Evolutionary conservation across 2,888 invertebrate genomes (phyloP), one percentile per base, ranked within the genome.

Genomic region (Gymnosoma rotundatum): DNA sequence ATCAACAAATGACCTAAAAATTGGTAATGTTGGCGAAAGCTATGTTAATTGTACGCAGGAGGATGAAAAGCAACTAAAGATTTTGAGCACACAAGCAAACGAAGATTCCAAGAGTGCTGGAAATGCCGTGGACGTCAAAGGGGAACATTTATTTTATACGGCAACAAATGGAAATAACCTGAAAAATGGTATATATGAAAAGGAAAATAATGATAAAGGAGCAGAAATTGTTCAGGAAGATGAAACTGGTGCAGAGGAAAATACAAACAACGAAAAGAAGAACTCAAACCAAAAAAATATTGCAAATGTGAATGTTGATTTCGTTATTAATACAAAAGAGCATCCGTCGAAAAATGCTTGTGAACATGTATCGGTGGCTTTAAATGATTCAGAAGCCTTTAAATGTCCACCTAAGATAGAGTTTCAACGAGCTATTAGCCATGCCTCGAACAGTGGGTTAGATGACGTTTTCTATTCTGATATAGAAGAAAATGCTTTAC

Each of bases 401-500:
- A 92, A 92, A 87, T 89, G 86, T 75, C 89, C 89, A 18, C 87
- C 86, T n/a, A 87, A 87, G 38, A 84, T 87, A 8, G 87, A 86
- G 67, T 86, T 86, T 58, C 86, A 87, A 74, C 86, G 86, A 38
- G 74, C 78, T n/a, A 80, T 80, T 20, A 87, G 78, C 18, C 78
- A 86, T 60, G 72, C 87, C 2, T 87, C 78, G 2, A 87, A 87
- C 0, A 88, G 87, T 25, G 84, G 84, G 20, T 36, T 87, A 12
- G 91, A 91, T 32, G 91, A 91, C 61, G 88, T 88, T 6, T 87
- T 88, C 42, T 88, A 88, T 52, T 89, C 90, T 0, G 90, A 91
- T 54, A 81, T 91, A 16, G 91, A 91, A 76, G 91, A 91, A 18
- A 89, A 88, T 87, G 90, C 91, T 32, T 88, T 91, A 3, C 91